Evolutionary conservation across 2,113 vertebrate species (phyloP).

Genomic region (Megatriorchis doriae): DNA sequence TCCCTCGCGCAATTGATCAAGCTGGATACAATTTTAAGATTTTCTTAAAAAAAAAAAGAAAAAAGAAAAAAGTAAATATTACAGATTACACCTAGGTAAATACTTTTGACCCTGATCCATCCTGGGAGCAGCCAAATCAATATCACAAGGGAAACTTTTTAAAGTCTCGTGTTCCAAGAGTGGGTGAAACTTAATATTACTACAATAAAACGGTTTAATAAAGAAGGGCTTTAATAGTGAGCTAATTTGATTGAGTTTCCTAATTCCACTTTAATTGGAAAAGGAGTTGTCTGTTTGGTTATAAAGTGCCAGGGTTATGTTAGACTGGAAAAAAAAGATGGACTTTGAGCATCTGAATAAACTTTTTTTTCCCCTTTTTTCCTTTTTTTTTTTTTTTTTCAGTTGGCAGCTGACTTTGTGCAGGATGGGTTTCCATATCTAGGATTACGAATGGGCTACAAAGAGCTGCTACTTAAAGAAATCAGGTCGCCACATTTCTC

Average conservation of each 20-base stretch:
- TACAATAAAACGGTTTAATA: conserved; percentile 82
- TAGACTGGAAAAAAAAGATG: conserved; percentile 41
- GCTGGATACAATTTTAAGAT: conserved; percentile 17
- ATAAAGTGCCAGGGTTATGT: conserved; percentile 71
- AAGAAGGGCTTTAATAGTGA: conserved; percentile 83
- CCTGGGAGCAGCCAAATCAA: conserved; percentile 57
- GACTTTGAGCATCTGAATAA: conserved; percentile 53
- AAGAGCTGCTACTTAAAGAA: conserved; percentile 47
- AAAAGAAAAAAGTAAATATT: not conserved
- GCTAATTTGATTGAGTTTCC: conserved; percentile 84
- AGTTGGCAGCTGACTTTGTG: conserved; percentile 24
- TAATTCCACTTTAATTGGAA: conserved; percentile 89
- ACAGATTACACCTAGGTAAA: conserved; percentile 48
- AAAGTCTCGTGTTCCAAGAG: conserved; percentile 72
- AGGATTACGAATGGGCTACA: conserved; percentile 36
- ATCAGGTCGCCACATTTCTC: conserved; percentile 58
- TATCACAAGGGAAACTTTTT: conserved; percentile 74
- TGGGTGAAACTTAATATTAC: conserved; percentile 81
- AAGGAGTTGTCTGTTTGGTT: conserved; percentile 76
- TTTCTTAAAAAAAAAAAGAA: not conserved
- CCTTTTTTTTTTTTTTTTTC: too few species aligned
- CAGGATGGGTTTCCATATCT: conserved; percentile 47
- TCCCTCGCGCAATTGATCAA: not conserved
- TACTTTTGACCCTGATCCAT: conserved; percentile 48
- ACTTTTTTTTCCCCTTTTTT: not conserved